phyloP scores from a whole-genome alignment of 2,888 invertebrate species.

The Lasioglossum lativentre region DNA sequence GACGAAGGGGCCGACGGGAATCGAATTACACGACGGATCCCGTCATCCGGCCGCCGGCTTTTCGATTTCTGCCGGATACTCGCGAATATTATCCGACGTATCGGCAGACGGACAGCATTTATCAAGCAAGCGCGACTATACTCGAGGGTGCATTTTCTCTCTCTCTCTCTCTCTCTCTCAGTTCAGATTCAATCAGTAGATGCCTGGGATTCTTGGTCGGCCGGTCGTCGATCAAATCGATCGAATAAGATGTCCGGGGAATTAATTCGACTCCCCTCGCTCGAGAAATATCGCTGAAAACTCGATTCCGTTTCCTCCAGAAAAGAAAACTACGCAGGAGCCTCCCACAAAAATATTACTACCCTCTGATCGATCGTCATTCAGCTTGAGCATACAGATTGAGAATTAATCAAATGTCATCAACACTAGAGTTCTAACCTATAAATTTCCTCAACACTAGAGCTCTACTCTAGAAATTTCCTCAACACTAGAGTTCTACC shows the following conservation, averaged over 20 bases:
- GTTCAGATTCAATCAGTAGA: constrained; percentile 82
- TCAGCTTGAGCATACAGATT: not conserved
- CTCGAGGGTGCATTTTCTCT: constrained; percentile 46
- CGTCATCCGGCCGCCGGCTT: constrained; percentile 55
- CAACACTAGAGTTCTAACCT: no score
- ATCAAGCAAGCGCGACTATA: constrained; percentile 80
- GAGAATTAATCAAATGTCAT: not conserved
- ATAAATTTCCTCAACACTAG: no score
- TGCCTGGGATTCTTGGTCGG: constrained; percentile 79
- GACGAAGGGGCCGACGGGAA: constrained; percentile 61
- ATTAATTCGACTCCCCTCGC: not conserved
- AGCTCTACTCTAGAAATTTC: no score
- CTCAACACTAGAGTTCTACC: no score
- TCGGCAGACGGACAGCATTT: constrained; percentile 80
- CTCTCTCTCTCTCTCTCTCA: not conserved
- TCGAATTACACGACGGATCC: constrained; percentile 76
- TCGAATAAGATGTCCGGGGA: constrained; percentile 77
- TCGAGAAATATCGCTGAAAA: not conserved
- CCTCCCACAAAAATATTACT: not conserved
- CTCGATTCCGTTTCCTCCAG: not conserved
- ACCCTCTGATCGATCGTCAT: not conserved
- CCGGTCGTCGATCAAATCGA: constrained; percentile 78
- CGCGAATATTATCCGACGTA: constrained; percentile 82
- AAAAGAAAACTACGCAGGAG: not conserved
- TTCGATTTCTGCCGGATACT: constrained; percentile 73